Evolutionary conservation across 53 echinoderm and acorn worm genomes (phyloP), one percentile per base, ranked within the genome.

Genomic region (Astropecten irregularis): DNA sequence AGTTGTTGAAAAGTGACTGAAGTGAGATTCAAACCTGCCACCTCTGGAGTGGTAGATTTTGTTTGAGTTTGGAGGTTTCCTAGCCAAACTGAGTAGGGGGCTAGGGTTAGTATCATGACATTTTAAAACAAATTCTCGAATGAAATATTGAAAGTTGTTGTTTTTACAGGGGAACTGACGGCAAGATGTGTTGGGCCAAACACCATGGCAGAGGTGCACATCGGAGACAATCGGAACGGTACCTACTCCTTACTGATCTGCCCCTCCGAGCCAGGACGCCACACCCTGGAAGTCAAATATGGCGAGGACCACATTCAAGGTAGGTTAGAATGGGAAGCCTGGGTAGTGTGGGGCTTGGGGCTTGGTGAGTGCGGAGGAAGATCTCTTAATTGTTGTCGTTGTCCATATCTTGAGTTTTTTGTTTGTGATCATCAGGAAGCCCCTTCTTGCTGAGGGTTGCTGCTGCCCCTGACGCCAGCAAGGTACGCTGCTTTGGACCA

Each of bases 401-500:
- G n/a, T n/a, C n/a, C n/a, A n/a, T n/a, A n/a, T n/a, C n/a, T n/a
- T n/a, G n/a, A n/a, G n/a, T n/a, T n/a, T n/a, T n/a, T n/a, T n/a
- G n/a, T n/a, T n/a, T n/a, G n/a, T n/a, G n/a, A n/a, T n/a, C n/a
- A 49, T 25, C 88, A 99, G 99, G 99, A 60, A 99, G 99, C 76
- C 99, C 99, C 5, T 99, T 99, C 69, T 57, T 82, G 2, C 61
- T 99, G 54, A 85, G 88, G 25, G 99, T 99, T 14, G 84, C 94
- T 32, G 90, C 82, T 0, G 85, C 99, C 3, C 99, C 99, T 0
- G 99, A 99, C 48, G 95, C 99, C 57, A 92, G 84, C 46, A 87
- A 95, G 38, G 94, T 99, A 7, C 67, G 71, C 2, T 95, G 94
- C 68, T 88, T 88, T 62, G 99, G 99, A 13, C 90, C 92, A 15